Evolutionary conservation across 2,797 vertebrate species (phyloP), one percentile per base, ranked within the genome.

Genomic region (Poecilia wingei): DNA sequence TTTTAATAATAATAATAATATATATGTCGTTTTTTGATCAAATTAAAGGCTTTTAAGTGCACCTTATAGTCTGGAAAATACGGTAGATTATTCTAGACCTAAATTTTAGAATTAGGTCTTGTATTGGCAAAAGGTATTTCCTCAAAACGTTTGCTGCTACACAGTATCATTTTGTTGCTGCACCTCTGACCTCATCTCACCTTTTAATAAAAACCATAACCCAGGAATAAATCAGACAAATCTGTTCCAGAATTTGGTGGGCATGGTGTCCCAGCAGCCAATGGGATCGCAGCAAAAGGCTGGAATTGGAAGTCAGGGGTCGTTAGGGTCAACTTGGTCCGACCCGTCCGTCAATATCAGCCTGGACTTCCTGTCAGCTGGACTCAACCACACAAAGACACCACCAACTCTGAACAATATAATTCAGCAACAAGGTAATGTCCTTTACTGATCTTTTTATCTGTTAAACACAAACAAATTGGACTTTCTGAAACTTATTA

Each of bases 291-390:
- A 97, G 92, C 98, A 98, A 91, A 94, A 93, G 82, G 78, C 87
- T 12, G 87, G 89, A 1, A 94, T 95, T 2, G 94, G 95, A 86
- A 95, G 93, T 91, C 98, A 97, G 93, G 94, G 95, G 72, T 87
- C 93, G 0, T 93, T 99, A 85, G 98, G 98, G 6, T 95, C 97
- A 39, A 99, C 98, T 16, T 99, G 98, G 98, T 99, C 98, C 22
- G 98, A 99, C 89, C 97, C 98, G 84, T 99, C 98, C 6, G 98
- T 99, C 90, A 99, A 99, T 96, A 99, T 99, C 94, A 99, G 97
- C 92, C 96, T 99, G 90, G 98, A 99, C 95, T 99, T 98, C 94
- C 96, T 99, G 83, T 96, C 97, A 79, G 96, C 97, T 79, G 97
- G 97, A 83, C 96, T 98, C 94, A 97, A 98, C 91, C 96, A 97